A percentile compares a stretch with the other conserved stretches of the same genome.
Conservation (phyloP, 2,888 invertebrate species). For the Hetaerina titia region DNA sequence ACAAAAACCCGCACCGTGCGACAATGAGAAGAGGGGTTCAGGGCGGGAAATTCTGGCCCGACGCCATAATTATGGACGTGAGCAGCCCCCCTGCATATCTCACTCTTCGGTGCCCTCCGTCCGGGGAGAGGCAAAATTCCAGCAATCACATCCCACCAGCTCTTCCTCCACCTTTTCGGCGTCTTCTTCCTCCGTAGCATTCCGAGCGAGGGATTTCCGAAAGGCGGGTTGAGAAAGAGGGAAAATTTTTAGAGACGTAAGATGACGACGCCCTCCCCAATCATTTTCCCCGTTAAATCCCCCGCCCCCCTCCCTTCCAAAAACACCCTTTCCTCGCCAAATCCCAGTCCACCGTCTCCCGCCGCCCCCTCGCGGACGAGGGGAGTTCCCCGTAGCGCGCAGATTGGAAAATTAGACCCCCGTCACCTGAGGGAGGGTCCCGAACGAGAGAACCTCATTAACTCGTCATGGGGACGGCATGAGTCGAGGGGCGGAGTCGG, state of each 20-base stretch:
- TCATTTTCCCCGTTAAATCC: too few relatives aligned
- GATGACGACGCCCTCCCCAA: too few relatives aligned
- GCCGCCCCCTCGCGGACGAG: background rate
- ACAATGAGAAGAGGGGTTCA: background rate
- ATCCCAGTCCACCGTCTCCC: background rate
- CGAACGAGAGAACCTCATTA: slow-evolving; percentile 47
- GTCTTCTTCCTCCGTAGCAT: background rate
- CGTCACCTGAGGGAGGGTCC: slow-evolving; percentile 1
- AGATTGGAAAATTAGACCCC: slow-evolving; percentile 56
- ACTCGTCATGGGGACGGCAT: background rate
- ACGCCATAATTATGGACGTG: background rate
- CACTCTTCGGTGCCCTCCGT: background rate
- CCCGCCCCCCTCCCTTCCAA: background rate
- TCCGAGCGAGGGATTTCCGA: too few relatives aligned
- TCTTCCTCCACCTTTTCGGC: background rate
- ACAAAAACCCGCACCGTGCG: background rate
- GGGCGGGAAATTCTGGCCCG: background rate
- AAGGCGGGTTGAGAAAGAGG: too few relatives aligned
- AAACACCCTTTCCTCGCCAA: background rate
- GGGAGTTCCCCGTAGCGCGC: background rate
- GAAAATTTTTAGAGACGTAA: too few relatives aligned
- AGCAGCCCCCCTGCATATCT: background rate
- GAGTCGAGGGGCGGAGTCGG: background rate
- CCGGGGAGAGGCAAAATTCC: background rate
- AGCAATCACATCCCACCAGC: background rate